These are phyloP conservation scores for Chrysolina americana DNA, from an alignment of 2,888 invertebrate species.

Conservation along the genomic window DNA sequence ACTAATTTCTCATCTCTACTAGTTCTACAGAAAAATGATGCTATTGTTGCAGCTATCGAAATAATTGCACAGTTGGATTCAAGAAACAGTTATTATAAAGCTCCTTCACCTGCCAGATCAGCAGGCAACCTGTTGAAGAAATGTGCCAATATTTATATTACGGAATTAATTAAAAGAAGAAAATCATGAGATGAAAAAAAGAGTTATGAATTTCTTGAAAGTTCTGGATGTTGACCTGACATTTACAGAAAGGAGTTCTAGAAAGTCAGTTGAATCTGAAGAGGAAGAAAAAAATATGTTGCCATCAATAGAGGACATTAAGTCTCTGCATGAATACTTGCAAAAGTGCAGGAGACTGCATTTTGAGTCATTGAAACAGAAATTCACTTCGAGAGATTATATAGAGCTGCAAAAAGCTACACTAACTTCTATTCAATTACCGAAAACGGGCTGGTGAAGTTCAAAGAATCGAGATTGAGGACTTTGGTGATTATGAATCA, in stretches of 20 bases:
- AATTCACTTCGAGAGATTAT: conserved; percentile 1
- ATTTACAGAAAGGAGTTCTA: not conserved
- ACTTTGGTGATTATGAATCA: conserved; percentile 24
- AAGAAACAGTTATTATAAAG: conserved; percentile 11
- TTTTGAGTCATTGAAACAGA: conserved; percentile 14
- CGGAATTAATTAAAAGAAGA: conserved; percentile 21
- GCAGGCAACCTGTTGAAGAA: conserved; percentile 16
- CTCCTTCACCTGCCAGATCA: conserved; percentile 13
- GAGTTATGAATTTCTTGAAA: conserved; percentile 15
- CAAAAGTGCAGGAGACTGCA: not conserved
- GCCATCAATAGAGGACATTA: not conserved
- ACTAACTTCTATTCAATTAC: conserved; percentile 15
- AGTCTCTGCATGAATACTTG: not conserved
- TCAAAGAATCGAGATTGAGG: conserved; percentile 1
- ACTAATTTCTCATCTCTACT: not conserved
- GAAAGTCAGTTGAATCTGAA: conserved; percentile 1
- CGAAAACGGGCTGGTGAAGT: not conserved
- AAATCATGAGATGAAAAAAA: not conserved
- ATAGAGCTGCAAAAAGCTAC: conserved; percentile 2
- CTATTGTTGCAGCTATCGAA: not conserved
- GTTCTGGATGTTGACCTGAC: conserved; percentile 9
- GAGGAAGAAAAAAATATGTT: conserved; percentile 5
- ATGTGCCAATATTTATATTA: conserved; percentile 14
- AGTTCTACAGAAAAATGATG: conserved; percentile 5
- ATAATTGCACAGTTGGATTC: conserved; percentile 5